Evolutionary conservation across 2,113 vertebrate species (phyloP).

Genomic region (Gobiocypris rarus): DNA sequence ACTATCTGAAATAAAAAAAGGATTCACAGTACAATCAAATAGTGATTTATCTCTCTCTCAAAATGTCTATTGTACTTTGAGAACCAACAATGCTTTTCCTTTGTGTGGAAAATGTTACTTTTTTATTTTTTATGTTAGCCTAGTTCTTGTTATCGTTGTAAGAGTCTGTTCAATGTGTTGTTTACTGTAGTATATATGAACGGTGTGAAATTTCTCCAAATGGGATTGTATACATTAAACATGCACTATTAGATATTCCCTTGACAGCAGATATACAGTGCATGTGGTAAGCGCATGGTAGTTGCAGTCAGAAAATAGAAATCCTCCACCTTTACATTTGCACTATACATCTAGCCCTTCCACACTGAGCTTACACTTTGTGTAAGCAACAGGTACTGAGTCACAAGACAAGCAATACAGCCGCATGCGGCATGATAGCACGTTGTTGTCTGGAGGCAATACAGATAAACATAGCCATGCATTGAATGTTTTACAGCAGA

Average conservation of each 20-base stretch:
- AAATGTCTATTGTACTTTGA: slow-evolving; percentile 24
- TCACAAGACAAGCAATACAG: slow-evolving; percentile 42
- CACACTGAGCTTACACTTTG: slow-evolving; percentile 14
- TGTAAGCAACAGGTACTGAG: slow-evolving; percentile 11
- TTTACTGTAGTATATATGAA: slow-evolving; percentile 67
- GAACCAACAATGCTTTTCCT: slow-evolving; percentile 39
- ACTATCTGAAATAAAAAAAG: slow-evolving; percentile 2
- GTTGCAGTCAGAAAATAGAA: slow-evolving; percentile 59
- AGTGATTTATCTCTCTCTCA: neutral
- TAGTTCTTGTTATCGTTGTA: slow-evolving; percentile 60
- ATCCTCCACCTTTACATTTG: slow-evolving; percentile 29
- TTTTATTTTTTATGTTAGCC: slow-evolving; percentile 65
- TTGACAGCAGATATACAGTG: slow-evolving; percentile 66
- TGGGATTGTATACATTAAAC: slow-evolving; percentile 62
- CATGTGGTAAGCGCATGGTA: slow-evolving; percentile 74
- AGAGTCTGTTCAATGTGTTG: slow-evolving; percentile 64
- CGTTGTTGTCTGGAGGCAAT: slow-evolving; percentile 24
- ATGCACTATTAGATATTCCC: slow-evolving; percentile 69
- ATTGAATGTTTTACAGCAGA: slow-evolving; percentile 39
- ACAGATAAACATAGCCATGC: slow-evolving; percentile 26
- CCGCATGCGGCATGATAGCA: neutral
- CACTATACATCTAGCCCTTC: slow-evolving; percentile 27
- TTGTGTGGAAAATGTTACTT: slow-evolving; percentile 60
- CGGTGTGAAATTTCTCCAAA: slow-evolving; percentile 71
- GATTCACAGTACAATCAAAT: slow-evolving; percentile 29